phyloP scores from a whole-genome alignment of 2,113 vertebrate genomes.

The Paramisgurnus dabryanus region DNA sequence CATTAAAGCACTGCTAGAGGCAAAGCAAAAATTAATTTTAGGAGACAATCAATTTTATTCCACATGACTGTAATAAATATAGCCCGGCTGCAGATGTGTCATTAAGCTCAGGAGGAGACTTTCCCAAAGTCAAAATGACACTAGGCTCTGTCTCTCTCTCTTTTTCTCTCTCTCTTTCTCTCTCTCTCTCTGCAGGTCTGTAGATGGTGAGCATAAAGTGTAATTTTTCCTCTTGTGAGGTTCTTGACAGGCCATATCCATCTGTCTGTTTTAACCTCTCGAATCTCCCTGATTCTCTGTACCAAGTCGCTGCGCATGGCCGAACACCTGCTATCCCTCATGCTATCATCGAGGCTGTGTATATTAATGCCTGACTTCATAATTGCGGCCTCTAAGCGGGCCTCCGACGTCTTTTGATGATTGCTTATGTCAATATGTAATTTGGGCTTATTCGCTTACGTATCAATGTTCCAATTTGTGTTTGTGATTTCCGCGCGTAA shows the following conservation, averaged over 20 bases:
- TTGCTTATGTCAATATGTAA: constrained; percentile 2
- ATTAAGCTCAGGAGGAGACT: constrained; percentile 82
- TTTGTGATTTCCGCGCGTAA: constrained; percentile 12
- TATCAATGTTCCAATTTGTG: constrained; percentile 7
- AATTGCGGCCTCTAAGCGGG: constrained; percentile 20
- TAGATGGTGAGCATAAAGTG: constrained; percentile 41
- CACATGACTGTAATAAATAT: constrained; percentile 91
- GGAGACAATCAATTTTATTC: constrained; percentile 94
- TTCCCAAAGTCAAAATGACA: constrained; percentile 86
- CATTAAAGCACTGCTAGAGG: constrained; percentile 87
- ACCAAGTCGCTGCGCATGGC: constrained; percentile 6
- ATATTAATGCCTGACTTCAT: constrained; percentile 17
- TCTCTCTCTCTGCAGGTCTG: constrained; percentile 23
- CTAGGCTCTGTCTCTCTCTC: constrained; percentile 60
- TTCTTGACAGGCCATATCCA: constrained; percentile 54
- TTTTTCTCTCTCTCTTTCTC: constrained; percentile 6
- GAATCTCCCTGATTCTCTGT: constrained; percentile 16
- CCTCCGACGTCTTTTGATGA: neutral
- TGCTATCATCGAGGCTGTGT: neutral
- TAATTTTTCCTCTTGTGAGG: constrained; percentile 49
- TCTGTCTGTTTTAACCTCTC: constrained; percentile 49
- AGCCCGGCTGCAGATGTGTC: constrained; percentile 85
- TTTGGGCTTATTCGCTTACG: neutral
- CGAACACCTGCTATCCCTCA: constrained; percentile 36
- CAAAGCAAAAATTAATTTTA: constrained; percentile 93